Evolutionary conservation across 2,113 vertebrate species (phyloP).

Genomic region (Ploceus nigricollis): DNA sequence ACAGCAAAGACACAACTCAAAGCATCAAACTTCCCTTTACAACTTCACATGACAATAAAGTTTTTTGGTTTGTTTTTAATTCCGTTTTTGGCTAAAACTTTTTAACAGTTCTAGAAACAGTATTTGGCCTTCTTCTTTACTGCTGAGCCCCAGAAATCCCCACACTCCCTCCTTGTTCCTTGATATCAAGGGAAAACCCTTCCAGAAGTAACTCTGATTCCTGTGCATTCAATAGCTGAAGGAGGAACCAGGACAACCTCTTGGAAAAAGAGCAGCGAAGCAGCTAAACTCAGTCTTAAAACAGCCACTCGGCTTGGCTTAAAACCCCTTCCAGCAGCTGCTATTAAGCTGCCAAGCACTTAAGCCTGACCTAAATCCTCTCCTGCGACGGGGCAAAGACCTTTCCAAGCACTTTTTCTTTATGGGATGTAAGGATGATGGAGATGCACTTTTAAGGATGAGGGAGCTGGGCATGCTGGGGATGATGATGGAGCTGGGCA

Average conservation of each 20-base stretch:
- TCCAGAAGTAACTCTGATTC: not conserved
- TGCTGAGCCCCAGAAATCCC: not conserved
- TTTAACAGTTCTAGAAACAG: not conserved
- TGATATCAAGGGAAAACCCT: not conserved
- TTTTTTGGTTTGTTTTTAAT: not conserved
- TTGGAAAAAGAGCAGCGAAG: not conserved
- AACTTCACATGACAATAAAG: not conserved
- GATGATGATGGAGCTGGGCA: not conserved
- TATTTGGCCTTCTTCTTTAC: not conserved
- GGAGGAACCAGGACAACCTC: not conserved
- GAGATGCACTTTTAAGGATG: not conserved
- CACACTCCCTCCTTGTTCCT: accelerated
- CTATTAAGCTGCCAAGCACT: not conserved
- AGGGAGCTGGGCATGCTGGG: not conserved
- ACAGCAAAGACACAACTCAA: not conserved
- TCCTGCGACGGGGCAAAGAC: accelerated
- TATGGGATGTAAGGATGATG: not conserved
- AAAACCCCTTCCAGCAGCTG: not conserved
- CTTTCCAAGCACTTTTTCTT: no score
- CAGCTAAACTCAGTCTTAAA: not conserved
- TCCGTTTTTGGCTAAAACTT: not conserved
- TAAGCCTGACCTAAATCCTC: accelerated
- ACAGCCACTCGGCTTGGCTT: accelerated
- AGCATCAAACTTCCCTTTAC: not conserved
- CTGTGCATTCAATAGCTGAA: not conserved